Conservation (phyloP, 1,140 invertebrate genomes). For the Drosophila aff. region DNA sequence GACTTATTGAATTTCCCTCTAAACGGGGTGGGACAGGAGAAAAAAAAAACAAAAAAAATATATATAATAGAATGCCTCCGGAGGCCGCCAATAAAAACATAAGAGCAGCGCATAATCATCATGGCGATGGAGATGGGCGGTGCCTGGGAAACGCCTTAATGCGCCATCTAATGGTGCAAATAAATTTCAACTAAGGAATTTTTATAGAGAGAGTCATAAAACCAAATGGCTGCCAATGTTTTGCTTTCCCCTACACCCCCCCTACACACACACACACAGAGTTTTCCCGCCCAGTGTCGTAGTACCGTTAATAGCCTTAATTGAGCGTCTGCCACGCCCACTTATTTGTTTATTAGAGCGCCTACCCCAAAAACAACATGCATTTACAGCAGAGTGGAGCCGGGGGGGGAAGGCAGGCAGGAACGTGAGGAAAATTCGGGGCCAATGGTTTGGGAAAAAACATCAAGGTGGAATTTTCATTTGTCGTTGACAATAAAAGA, state of each 20-base stretch:
- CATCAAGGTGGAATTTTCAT: slow-evolving; percentile 78
- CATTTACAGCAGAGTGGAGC: neutral
- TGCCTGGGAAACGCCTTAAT: slow-evolving; percentile 68
- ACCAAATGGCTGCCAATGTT: slow-evolving; percentile 79
- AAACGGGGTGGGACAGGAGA: slow-evolving; percentile 2
- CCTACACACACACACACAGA: neutral
- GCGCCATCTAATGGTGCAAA: slow-evolving; percentile 80
- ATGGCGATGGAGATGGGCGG: slow-evolving; percentile 18
- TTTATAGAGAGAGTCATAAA: slow-evolving; percentile 81
- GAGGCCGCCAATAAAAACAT: slow-evolving; percentile 52
- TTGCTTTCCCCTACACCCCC: slow-evolving; percentile 5
- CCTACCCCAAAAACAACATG: slow-evolving; percentile 45
- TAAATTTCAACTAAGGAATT: slow-evolving; percentile 84
- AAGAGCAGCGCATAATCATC: slow-evolving; percentile 71
- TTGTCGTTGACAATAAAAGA: slow-evolving; percentile 71
- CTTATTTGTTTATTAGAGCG: slow-evolving; percentile 82
- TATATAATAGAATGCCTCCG: neutral
- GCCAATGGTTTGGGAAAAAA: slow-evolving; percentile 17
- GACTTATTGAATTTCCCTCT: slow-evolving; percentile 78
- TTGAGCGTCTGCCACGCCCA: slow-evolving; percentile 80
- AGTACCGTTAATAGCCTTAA: slow-evolving; percentile 83
- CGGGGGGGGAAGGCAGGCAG: neutral
- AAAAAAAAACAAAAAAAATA: neutral
- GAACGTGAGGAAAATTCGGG: slow-evolving; percentile 9
- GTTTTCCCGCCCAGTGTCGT: slow-evolving; percentile 17